phyloP scores from a whole-genome alignment of 2,888 invertebrate species.

The Dichetophora obliterata region DNA sequence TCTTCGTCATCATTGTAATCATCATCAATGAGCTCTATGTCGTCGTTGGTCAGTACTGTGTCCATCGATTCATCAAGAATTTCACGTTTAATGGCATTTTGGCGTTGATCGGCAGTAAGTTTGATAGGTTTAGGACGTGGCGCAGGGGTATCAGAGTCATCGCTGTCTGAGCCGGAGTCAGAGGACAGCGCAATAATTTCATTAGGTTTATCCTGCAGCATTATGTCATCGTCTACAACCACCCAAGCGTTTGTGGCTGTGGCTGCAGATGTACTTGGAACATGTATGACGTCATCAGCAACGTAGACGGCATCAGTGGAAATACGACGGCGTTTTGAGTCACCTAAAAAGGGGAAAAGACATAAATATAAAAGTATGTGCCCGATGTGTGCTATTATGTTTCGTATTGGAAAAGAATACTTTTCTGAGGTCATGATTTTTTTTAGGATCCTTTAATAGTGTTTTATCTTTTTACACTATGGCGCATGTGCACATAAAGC shows the following conservation, averaged over 20 bases:
- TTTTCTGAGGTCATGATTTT: no score
- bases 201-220: slow-evolving; percentile 52
- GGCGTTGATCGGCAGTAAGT: slow-evolving; percentile 57
- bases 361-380: neutral
- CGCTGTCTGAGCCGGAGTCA: slow-evolving; percentile 53
- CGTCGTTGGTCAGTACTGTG: slow-evolving; percentile 54
- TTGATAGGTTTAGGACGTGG: slow-evolving; percentile 19
- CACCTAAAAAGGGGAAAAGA: slow-evolving; percentile 40
- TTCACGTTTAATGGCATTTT: slow-evolving; percentile 63
- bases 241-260: slow-evolving; percentile 49
- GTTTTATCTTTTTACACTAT: no score
- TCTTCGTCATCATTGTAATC: slow-evolving; percentile 60
- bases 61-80: slow-evolving; percentile 59
- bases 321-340: slow-evolving; percentile 56
- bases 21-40: slow-evolving; percentile 64
- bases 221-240: slow-evolving; percentile 62
- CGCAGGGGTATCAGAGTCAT: slow-evolving; percentile 26
- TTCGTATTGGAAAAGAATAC: no score
- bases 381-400: no score
- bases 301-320: slow-evolving; percentile 37
- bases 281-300: slow-evolving; percentile 48
- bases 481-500: no score
- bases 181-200: slow-evolving; percentile 55
- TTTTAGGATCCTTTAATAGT: no score
- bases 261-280: neutral